Percentiles rank a stretch among this genome's conserved stretches.
These are phyloP conservation scores for Thymallus thymallus DNA, from an alignment of 2,113 vertebrate genomes.

Conservation along the genomic window DNA sequence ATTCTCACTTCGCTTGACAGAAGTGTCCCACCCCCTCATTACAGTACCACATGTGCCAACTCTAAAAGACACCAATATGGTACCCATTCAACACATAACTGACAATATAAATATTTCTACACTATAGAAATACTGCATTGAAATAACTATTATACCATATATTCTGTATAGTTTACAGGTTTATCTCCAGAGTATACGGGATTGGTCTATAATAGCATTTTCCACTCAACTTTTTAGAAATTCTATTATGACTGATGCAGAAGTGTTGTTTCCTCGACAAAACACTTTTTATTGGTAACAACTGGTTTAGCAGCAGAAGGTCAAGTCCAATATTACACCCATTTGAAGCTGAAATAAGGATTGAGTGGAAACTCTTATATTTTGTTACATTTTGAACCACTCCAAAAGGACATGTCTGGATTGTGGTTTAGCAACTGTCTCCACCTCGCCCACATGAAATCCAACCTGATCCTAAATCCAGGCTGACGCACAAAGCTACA, in stretches of 20 bases:
- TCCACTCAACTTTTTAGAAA: conserved; percentile 14
- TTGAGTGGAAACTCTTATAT: conserved; percentile 39
- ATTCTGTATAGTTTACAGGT: background rate
- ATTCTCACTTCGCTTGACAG: conserved; percentile 31
- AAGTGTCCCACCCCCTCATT: background rate
- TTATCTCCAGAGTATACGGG: background rate
- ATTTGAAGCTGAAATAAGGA: conserved; percentile 38
- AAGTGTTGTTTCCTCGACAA: conserved; percentile 11
- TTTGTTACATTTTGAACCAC: conserved; percentile 39
- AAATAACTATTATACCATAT: background rate
- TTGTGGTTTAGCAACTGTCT: conserved; percentile 53
- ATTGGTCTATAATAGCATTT: background rate
- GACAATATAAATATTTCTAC: background rate
- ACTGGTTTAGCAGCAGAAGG: conserved; percentile 22
- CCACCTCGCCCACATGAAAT: conserved; percentile 57
- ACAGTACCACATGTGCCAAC: background rate
- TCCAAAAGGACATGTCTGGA: conserved; percentile 42
- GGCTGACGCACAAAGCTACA: conserved; percentile 22
- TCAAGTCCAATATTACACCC: conserved; percentile 43
- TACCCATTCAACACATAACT: background rate
- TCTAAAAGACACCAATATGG: background rate
- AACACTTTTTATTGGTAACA: conserved; percentile 30
- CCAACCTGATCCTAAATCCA: conserved; percentile 27
- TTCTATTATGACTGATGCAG: conserved; percentile 13
- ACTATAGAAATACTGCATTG: background rate